Percentiles rank a stretch among this genome's conserved stretches.
These are phyloP conservation scores for Cephus nigrinus DNA, from an alignment of 2,888 invertebrate species.

Conservation along the genomic window DNA sequence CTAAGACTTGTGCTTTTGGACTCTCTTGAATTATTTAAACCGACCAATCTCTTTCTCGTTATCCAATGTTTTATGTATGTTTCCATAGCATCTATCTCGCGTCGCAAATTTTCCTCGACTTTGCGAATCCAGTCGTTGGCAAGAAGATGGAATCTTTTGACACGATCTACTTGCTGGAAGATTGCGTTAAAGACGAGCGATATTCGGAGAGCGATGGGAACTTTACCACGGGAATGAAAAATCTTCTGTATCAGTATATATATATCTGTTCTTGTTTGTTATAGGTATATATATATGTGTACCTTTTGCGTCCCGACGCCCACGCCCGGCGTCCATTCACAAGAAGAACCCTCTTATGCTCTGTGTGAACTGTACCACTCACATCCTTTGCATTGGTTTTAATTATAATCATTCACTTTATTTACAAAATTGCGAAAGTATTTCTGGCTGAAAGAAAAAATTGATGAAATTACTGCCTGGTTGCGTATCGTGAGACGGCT, in stretches of 20 bases:
- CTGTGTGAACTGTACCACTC: conserved; percentile 59
- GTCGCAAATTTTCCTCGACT: not conserved
- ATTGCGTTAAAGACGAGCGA: conserved; percentile 43
- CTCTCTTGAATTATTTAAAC: not conserved
- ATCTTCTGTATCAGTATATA: conserved; percentile 22
- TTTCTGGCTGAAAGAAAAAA: not conserved
- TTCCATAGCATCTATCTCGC: not conserved
- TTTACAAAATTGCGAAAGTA: conserved; percentile 42
- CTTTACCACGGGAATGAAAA: conserved; percentile 60
- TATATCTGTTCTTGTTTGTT: not conserved
- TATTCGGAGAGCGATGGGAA: conserved; percentile 49
- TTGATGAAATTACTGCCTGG: not conserved
- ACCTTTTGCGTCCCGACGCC: conserved; percentile 29
- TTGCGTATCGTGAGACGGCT: not conserved
- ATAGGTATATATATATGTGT: not conserved
- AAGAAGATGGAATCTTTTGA: conserved; percentile 43
- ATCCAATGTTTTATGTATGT: not conserved
- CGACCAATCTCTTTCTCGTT: not conserved
- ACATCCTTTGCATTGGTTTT: conserved; percentile 51
- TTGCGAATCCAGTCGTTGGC: not conserved
- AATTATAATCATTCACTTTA: conserved; percentile 50
- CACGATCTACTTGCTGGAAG: conserved; percentile 42
- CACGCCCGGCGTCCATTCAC: conserved; percentile 46
- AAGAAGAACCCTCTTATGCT: conserved; percentile 21
- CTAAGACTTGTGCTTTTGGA: not conserved